These are phyloP conservation scores for Drosophila punjabiensis DNA, from an alignment of 1,140 invertebrate species.

Conservation along the genomic window DNA sequence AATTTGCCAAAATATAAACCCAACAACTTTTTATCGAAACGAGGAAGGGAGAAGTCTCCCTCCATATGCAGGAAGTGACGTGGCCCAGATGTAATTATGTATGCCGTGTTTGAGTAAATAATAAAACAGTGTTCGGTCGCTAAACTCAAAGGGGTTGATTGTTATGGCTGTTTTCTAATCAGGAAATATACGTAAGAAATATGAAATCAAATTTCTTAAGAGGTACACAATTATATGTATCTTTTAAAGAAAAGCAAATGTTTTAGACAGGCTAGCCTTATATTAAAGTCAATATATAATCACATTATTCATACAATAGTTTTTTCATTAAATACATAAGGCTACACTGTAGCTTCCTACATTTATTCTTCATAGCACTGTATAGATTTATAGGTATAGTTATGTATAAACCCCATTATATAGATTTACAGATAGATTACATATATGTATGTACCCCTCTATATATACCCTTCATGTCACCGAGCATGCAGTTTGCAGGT, in stretches of 20 bases:
- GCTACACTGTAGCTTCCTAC: neutral
- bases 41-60: neutral
- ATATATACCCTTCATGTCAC: slow-evolving; percentile 32
- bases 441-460: neutral
- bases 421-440: slow-evolving; percentile 15
- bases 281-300: neutral
- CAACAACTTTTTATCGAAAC: neutral
- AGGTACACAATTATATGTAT: neutral
- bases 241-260: neutral
- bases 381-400: neutral
- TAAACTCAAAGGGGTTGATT: slow-evolving; percentile 21
- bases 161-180: neutral
- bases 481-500: slow-evolving; percentile 39
- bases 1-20: slow-evolving; percentile 11
- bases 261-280: neutral
- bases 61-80: slow-evolving; percentile 25
- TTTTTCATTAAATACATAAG: neutral
- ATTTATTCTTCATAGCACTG: neutral
- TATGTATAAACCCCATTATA: slow-evolving; percentile 19
- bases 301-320: too few relatives aligned
- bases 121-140: slow-evolving; percentile 11
- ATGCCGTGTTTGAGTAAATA: slow-evolving; percentile 22
- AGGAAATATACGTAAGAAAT: neutral
- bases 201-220: neutral
- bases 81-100: slow-evolving; percentile 36